phyloP scores from a whole-genome alignment of 2,797 vertebrate species.

The Pseudocheirus occidentalis region DNA sequence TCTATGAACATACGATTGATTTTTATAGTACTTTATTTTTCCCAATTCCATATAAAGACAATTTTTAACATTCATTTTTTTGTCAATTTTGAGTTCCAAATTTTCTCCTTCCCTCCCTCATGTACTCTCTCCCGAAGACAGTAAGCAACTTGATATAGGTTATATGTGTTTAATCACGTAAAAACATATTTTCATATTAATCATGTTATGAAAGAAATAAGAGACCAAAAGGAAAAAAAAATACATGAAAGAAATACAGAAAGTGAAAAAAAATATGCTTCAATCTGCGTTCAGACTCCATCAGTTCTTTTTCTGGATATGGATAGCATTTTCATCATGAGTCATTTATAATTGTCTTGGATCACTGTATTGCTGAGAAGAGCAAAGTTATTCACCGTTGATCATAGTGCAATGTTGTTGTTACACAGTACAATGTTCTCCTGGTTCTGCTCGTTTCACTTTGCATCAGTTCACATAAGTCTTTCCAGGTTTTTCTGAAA shows the following conservation, averaged over 20 bases:
- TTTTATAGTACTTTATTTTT: neutral
- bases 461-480: neutral
- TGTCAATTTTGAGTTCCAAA: neutral
- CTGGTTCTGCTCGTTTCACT: neutral
- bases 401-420: neutral
- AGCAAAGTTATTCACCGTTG: neutral
- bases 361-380: neutral
- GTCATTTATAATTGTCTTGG: neutral
- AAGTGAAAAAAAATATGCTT: neutral
- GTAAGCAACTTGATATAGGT: neutral
- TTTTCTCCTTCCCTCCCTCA: neutral
- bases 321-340: neutral
- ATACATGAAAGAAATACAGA: neutral
- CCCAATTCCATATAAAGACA: neutral
- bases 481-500: neutral
- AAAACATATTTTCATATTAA: neutral
- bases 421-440: neutral
- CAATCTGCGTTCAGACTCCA: neutral
- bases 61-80: neutral
- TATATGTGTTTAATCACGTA: neutral
- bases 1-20: neutral
- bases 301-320: neutral
- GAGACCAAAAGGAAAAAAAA: neutral
- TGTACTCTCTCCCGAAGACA: neutral
- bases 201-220: neutral